Evolutionary conservation across 2,888 invertebrate species (phyloP), one percentile per base, ranked within the genome.

Genomic region (Bibio marci): DNA sequence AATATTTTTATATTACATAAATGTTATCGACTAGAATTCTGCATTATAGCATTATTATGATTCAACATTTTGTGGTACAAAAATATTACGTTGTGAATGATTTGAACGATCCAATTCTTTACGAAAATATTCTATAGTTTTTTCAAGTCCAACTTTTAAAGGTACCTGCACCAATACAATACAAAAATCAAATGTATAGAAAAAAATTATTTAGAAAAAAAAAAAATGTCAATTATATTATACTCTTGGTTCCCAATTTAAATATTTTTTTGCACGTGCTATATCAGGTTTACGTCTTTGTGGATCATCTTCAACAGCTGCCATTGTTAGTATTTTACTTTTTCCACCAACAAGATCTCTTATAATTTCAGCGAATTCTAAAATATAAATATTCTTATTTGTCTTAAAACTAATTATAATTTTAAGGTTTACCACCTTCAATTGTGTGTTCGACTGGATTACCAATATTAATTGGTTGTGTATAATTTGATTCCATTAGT

Each of bases 391-490:
- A 30, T 6, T 25, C 30, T 14, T 25, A 19, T 17, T 33, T 33
- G 12, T 26, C 35, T 19, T 10, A 37, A 30, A 37, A 38, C 12
- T 11, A 30, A 11, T 30, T 30, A 5, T 30, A 10, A 35, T 35
- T 18, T 19, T 35, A 33, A 36, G 32, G 27, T 45, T 40, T 25
- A 30, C 51, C 60, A 80, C 81, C 81, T 67, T 80, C 77, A 50
- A 98, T 97, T 2, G 91, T 87, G 58, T 94, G 88, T 62, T 99
- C 98, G 31, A 91, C 90, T 1, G 98, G 97, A 65, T 98, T 99
- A 30, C 98, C 98, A 44, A 98, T 65, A 64, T 98, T 98, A 3
- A 98, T 78, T 6, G 98, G 98, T 48, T 75, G 71, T 0, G 86
- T 78, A 58, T 87, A 94, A 65, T 91, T 92, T 13, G 90, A 85